A percentile compares a stretch with the other conserved stretches of the same genome.
phyloP scores from a whole-genome alignment of 2,888 invertebrate genomes.

The Cantharis nigra region DNA sequence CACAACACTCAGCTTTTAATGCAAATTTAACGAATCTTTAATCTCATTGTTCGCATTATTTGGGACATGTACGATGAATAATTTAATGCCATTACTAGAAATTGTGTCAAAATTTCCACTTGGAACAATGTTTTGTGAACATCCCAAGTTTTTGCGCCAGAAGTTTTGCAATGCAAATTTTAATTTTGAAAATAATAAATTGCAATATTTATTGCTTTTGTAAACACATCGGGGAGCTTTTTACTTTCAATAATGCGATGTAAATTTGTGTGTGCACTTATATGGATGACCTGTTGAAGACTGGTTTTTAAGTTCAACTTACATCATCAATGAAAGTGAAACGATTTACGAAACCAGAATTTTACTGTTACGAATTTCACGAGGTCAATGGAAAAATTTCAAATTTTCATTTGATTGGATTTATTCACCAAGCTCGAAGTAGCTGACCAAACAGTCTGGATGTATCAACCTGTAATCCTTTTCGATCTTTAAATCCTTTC shows the following conservation, averaged over 20 bases:
- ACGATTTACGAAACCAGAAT: conserved; percentile 1
- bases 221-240: background rate
- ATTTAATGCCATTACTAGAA: background rate
- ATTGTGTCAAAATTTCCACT: background rate
- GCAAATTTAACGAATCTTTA: background rate
- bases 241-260: background rate
- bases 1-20: background rate
- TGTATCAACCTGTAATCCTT: background rate
- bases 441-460: background rate
- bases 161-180: background rate
- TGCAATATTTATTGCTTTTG: background rate
- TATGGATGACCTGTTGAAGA: conserved; percentile 11
- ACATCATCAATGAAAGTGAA: conserved; percentile 17
- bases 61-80: background rate
- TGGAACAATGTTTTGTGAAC: background rate
- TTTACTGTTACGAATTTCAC: background rate
- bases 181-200: background rate
- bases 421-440: background rate
- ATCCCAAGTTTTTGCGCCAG: background rate
- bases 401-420: background rate
- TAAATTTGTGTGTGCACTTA: conserved; percentile 2
- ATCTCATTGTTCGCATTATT: background rate
- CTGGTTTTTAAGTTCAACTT: conserved; percentile 6
- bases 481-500: background rate
- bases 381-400: background rate